Base-by-base conservation (phyloP, 2,888 invertebrate species). In the Leptopilina drosophilae region DNA sequence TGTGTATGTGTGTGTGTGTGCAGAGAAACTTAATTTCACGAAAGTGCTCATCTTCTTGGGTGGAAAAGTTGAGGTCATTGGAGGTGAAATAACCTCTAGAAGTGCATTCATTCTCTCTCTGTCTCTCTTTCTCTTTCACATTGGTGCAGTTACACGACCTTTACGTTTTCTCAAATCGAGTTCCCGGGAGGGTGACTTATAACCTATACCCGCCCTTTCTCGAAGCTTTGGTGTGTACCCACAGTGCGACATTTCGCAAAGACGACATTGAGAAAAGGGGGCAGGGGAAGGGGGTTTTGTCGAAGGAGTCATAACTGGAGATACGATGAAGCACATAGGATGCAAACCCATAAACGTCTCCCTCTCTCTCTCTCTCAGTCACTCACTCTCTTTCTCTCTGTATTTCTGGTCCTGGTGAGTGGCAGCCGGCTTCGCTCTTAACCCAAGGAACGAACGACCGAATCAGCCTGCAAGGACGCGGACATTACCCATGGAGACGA, bases 291-390 rank as follows among this genome's bases (percentile, higher is more conserved):
- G 84, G 85, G 87, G 85, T 88, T 88, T 88, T 85, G 90, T 88
- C 88, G 87, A 84, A 83, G 86, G 86, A 84, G 87, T 86, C 86
- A 89, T 91, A 90, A 91, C 89, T 84, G 83, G 83, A 88, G 87
- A 90, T 90, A 90, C 88, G 90, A 86, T 86, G 87, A 85, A 88
- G 88, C 88, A 87, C 89, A 89, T 88, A 89, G 89, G 89, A 91
- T 89, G 89, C 89, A 89, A 89, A 89, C 88, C 88, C 89, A 90
- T 91, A 91, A 91, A 91, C 87, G 49, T 84, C 86, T 85, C 85
- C 83, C 88, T 85, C 87, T 84, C 84, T 81, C 82, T 73, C 56
- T 73, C 73, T 56, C 42, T 42, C 42, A 77, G 53, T 84, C 86
- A 85, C 85, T 83, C 88, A 85, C 87, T 84, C 84, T 80, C 82